Base-by-base conservation (phyloP, 2,888 invertebrate genomes). In the Exephanes ischioxanthus region DNA sequence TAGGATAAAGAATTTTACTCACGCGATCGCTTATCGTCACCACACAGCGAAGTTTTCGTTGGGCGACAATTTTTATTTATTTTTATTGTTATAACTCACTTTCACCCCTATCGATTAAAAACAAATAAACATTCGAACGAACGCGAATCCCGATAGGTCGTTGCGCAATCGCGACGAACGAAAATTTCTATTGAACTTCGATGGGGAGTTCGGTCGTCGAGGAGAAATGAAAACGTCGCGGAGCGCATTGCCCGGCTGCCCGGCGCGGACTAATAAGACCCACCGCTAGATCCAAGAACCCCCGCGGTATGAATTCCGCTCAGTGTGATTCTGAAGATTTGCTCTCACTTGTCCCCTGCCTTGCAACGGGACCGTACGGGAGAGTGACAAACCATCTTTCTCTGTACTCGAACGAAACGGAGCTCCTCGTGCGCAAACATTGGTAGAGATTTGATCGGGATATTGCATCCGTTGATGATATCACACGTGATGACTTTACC, bases 251-350 rank as follows among this genome's bases (percentile, higher is more conserved):
- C 89, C 86, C 90, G 89, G 87, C 89, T 89, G 91, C 87, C 84
- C 86, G 85, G 80, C 88, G 83, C 84, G 66, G 88, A 91, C 92
- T 91, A 89, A 92, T 92, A 91, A 90, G 87, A 81, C 81, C 78
- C 83, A 85, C 61, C 61, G 68, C 33, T 63, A 83, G 85, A 86
- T 83, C 67, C 76, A 77, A 80, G 78, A 77, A 80, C 80, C 80
- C 83, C 73, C 85, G 77, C 58, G 41, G 55, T 79, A 68, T 78
- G 78, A 75, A 41, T 66, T 58, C 79, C 75, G 73, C 73, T 75
- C 76, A 82, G 58, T 79, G 72, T 33, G 72, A 80, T 85, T 81
- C 81, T 78, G 75, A 67, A 78, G 83, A 87, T 86, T 83, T 86
- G 80, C 84, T 84, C 82, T 85, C 81, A 84, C 86, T 86, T 80